These are phyloP conservation scores for Nothobranchius kuhntae DNA, from an alignment of 2,113 vertebrate genomes.

Conservation along the genomic window DNA sequence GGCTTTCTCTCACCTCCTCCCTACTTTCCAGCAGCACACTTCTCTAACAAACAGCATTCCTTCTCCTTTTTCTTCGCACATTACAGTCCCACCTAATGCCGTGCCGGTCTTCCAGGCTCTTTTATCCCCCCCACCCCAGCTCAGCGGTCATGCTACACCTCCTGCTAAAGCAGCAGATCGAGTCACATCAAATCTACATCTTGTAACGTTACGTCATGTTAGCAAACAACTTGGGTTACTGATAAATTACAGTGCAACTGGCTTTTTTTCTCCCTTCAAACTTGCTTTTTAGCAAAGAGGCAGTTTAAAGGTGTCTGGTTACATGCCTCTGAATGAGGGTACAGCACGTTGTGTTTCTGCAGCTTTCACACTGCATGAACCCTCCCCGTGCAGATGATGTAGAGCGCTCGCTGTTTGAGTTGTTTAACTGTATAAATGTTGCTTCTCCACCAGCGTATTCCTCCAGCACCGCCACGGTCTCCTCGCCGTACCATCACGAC, in stretches of 20 bases:
- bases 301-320: slow-evolving; percentile 55
- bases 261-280: slow-evolving; percentile 3
- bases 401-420: not conserved
- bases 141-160: slow-evolving; percentile 48
- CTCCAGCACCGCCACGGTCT: slow-evolving; percentile 79
- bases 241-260: slow-evolving; percentile 43
- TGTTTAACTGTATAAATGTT: not conserved
- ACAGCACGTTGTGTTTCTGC: slow-evolving; percentile 43
- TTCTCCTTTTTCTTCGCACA: slow-evolving; percentile 47
- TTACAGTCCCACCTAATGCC: slow-evolving; percentile 59
- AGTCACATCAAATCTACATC: slow-evolving; percentile 62
- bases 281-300: slow-evolving; percentile 39
- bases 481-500: slow-evolving; percentile 85
- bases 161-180: slow-evolving; percentile 42
- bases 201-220: slow-evolving; percentile 56
- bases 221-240: slow-evolving; percentile 61
- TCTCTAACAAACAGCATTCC: slow-evolving; percentile 51
- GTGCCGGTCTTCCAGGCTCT: slow-evolving; percentile 18
- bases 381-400: not conserved
- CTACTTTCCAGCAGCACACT: slow-evolving; percentile 54
- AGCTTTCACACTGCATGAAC: slow-evolving; percentile 3
- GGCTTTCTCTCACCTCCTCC: slow-evolving; percentile 62
- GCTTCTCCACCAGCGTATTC: slow-evolving; percentile 55
- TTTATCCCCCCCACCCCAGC: slow-evolving; percentile 37
- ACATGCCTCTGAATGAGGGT: slow-evolving; percentile 55